Evolutionary conservation across 2,797 vertebrate genomes (phyloP).

Genomic region (Sebastes taczanowskii): DNA sequence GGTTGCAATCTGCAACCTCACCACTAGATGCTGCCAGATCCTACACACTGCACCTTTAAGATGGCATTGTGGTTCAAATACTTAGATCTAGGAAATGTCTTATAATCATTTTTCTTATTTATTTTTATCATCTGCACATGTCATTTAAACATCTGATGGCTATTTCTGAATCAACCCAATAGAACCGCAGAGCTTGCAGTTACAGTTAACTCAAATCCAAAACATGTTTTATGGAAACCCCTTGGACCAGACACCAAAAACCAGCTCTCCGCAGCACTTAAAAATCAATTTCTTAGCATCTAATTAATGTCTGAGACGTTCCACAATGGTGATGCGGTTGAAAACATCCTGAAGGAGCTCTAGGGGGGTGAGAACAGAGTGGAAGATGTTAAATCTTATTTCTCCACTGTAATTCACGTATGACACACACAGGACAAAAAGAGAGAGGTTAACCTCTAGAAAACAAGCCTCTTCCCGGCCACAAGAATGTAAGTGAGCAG

Average conservation of each 20-base stretch:
- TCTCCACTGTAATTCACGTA: conserved; percentile 43
- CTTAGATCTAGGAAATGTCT: background rate
- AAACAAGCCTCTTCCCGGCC: conserved; percentile 59
- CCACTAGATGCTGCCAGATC: no score
- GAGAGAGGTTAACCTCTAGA: conserved; percentile 55
- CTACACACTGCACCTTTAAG: background rate
- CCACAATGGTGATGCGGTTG: conserved; percentile 41
- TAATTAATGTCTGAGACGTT: conserved; percentile 50
- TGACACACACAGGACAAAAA: conserved; percentile 56
- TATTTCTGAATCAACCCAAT: conserved; percentile 22
- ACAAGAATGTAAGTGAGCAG: conserved; percentile 62
- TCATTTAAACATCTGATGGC: conserved; percentile 25
- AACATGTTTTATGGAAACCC: conserved; percentile 46
- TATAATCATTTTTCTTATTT: background rate
- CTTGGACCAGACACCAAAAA: conserved; percentile 36
- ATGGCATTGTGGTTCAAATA: background rate
- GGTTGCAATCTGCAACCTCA: no score
- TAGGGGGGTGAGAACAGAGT: conserved; percentile 55
- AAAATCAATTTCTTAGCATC: conserved; percentile 37
- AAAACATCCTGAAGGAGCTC: conserved; percentile 36
- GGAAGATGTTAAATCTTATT: conserved; percentile 47
- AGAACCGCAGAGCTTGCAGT: conserved; percentile 9
- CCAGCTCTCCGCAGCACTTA: conserved; percentile 15
- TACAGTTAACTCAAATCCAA: conserved; percentile 36
- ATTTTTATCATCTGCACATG: background rate